Conservation (phyloP, 2,113 vertebrate genomes). For the Takifugu bimaculatus region DNA sequence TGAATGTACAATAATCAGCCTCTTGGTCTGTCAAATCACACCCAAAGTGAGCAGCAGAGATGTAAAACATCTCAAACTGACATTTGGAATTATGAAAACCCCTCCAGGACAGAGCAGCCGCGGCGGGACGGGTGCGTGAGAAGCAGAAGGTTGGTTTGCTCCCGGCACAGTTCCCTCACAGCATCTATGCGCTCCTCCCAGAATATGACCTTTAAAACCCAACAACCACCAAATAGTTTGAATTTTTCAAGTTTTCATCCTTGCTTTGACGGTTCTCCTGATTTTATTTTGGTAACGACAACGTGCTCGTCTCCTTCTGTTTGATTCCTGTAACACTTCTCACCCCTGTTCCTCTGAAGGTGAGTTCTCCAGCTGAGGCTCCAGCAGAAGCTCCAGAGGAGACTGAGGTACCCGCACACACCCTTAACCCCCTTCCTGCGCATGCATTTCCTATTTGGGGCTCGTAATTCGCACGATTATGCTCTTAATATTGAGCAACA, state of each 20-base stretch:
- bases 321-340: background rate
- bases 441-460: no score
- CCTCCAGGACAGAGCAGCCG: background rate
- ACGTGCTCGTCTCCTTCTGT: background rate
- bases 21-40: background rate
- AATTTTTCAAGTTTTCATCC: no score
- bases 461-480: no score
- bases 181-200: conserved; percentile 3
- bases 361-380: conserved; percentile 24
- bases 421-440: background rate
- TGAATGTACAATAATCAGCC: conserved; percentile 26
- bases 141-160: conserved; percentile 13
- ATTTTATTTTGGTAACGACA: no score
- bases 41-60: background rate
- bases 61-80: background rate
- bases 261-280: no score
- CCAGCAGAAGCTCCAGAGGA: conserved; percentile 23
- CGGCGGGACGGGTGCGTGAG: conserved; percentile 2
- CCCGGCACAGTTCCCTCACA: conserved; percentile 34
- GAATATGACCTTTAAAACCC: conserved; percentile 3
- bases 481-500: no score
- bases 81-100: background rate
- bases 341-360: conserved; percentile 15
- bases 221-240: background rate
- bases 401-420: conserved; percentile 34